Evolutionary conservation across 2,888 invertebrate genomes (phyloP), one percentile per base, ranked within the genome.

Genomic region (Polymixis flavicincta): DNA sequence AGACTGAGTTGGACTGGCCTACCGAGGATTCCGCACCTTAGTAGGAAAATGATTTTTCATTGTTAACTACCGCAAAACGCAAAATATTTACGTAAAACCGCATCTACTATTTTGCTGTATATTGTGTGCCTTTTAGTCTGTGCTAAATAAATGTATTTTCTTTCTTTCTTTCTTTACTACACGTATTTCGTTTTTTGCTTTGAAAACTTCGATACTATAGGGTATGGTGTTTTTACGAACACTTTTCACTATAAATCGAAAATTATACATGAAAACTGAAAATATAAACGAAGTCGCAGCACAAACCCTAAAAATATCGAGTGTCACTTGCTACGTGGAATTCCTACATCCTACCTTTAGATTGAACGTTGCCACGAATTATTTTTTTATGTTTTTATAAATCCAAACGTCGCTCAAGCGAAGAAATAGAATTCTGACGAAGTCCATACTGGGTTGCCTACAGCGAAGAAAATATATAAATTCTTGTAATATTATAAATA

Each of bases 311-410:
- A 52, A 32, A 42, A 52, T 3, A 32, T 52, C 7, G 57, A 25
- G 2, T 70, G 63, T 63, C 54, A 14, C 1, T 71, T n/a, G 17
- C 25, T 42, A 32, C 55, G 54, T 32, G 54, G 54, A 78, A 54
- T 32, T 37, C 19, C 55, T 17, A 42, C 42, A 17, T 52, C 42
- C 42, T 13, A 42, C 48, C 19, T 59, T 59, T 3, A 59, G 17
- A 45, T 22, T n/a, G 19, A 60, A 37, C 7, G 11, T 4, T n/a
- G 8, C 50, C 32, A 57, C 32, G 55, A 42, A 50, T 14, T 5
- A 48, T 28, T 42, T 48, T 14, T 50, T 25, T 9, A 3, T 42
- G 14, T 71, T 45, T 57, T 57, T 54, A 28, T 65, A n/a, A 37
- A 65, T 32, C 14, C 5, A 42, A 48, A 2, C 3, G 6, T n/a